Evolutionary conservation across 2,888 invertebrate genomes (phyloP), one percentile per base, ranked within the genome.

Genomic region (Cephus sareptanus): DNA sequence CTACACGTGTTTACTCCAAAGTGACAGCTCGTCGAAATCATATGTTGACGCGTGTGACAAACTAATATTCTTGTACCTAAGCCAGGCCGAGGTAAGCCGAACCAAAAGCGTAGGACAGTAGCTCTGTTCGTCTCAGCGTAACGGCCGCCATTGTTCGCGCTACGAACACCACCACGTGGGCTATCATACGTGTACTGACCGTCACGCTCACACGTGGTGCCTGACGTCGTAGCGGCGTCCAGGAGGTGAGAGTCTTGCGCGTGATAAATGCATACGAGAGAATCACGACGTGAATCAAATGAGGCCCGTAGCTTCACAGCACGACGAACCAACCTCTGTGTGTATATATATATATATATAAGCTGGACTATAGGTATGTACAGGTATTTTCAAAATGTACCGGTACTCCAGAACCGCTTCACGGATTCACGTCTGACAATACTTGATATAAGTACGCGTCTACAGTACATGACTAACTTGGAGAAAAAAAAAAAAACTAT

Each of bases 101-200:
- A 37, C 68, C 34, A 34, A 79, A 79, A 70, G 86, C 83, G 87
- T 85, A 87, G 87, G 84, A 87, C 87, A 83, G 87, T 86, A 85
- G 87, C 85, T 68, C 80, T 80, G 80, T 80, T 71, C 83, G 78
- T 84, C 86, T 87, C 85, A 87, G 80, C 87, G 86, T 87, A 87
- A 86, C 88, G 85, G 83, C 83, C 83, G 85, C 84, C 88, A 88
- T 88, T 88, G 88, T 87, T 81, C 81, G 79, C 75, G 56, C 79
- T 76, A 70, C 69, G 56, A 76, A 76, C 33, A 56, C 40, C 1
- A 6, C 40, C 9, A 23, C 40, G 23, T 9, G 2, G 40, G 6
- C 4, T 23, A 9, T 56, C 40, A 23, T 71, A 30, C 11, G 31
- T 34, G 71, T 31, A 30, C 33, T 33, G 15, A 11, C 9, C 31